Evolutionary conservation across 2,888 invertebrate species (phyloP), one percentile per base, ranked within the genome.

Genomic region (Drosophila macrospina): DNA sequence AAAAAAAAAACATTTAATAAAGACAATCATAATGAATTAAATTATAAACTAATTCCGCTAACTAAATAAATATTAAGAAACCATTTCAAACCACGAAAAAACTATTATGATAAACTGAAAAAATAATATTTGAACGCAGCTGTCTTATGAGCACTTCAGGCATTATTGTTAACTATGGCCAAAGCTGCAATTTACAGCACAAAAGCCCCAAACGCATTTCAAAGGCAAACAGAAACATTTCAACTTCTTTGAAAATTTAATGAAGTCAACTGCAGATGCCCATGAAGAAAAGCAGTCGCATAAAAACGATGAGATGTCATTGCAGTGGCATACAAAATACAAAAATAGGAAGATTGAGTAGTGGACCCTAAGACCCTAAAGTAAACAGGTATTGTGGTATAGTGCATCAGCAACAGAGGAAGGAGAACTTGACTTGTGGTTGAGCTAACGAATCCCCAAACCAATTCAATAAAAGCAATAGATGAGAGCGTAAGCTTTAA

Each of bases 401-500:
- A 13, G n/a, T n/a, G n/a, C n/a, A 7, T 4, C 1, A 60, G 50
- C 39, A 34, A 45, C 32, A 47, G 52, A 5, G 28, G 39, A 13
- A 37, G 36, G 37, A 45, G 26, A 67, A 62, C 65, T 75, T 82
- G 73, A 74, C 86, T 83, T 83, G 68, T 79, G 69, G 71, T 72
- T 74, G 76, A 78, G 70, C 80, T 78, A 72, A 69, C 79, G 80
- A 84, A 65, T 86, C 79, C 87, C 85, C 74, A 87, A 86, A 88
- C 89, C 89, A 86, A 86, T 86, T 81, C 87, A 81, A 86, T 86
- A 86, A 88, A 81, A 86, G 89, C 89, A 71, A 78, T 80, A 74
- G 60, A 70, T 60, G 47, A 68, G 42, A 59, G 52, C 67, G 44
- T 54, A 20, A 45, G 44, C 54, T 54, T 34, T 6, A 13, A 15